Evolutionary conservation across 2,888 invertebrate genomes (phyloP).

Genomic region (Tiliacea aurago): DNA sequence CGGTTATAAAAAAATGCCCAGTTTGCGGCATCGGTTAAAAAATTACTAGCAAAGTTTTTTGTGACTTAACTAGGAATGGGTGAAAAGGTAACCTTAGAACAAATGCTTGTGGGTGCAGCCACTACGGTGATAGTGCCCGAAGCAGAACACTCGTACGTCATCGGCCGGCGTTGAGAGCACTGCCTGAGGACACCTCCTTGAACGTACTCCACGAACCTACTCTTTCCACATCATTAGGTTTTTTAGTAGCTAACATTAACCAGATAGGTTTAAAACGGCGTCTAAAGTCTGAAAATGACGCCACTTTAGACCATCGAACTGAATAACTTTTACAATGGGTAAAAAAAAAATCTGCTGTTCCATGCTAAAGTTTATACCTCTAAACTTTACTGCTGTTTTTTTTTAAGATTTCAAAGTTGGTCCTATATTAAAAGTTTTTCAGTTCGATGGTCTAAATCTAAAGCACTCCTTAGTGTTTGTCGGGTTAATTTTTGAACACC

Average conservation of each 20-base stretch:
- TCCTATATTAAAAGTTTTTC: too few relatives aligned
- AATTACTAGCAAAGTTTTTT: neutral
- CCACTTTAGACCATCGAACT: neutral
- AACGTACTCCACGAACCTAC: neutral
- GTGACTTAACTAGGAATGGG: neutral
- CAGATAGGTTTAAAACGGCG: neutral
- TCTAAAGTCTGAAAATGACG: neutral
- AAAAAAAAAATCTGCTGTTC: too few relatives aligned
- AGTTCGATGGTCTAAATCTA: too few relatives aligned
- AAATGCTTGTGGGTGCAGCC: neutral
- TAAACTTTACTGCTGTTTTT: too few relatives aligned
- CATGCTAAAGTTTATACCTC: too few relatives aligned
- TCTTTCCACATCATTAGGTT: neutral
- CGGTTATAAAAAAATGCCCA: too few relatives aligned
- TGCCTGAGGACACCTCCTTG: slow-evolving; percentile 4
- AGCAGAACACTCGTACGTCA: neutral
- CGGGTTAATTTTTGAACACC: too few relatives aligned
- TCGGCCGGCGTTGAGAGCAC: slow-evolving; percentile 1
- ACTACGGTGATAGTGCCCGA: neutral
- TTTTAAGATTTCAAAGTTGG: too few relatives aligned
- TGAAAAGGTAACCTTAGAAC: slow-evolving; percentile 7
- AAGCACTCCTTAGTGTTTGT: too few relatives aligned
- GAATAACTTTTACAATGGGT: too few relatives aligned
- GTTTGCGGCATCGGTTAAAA: neutral
- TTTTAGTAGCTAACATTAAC: neutral